Conservation (phyloP, 2,113 vertebrate genomes). For the Carassius auratus region DNA sequence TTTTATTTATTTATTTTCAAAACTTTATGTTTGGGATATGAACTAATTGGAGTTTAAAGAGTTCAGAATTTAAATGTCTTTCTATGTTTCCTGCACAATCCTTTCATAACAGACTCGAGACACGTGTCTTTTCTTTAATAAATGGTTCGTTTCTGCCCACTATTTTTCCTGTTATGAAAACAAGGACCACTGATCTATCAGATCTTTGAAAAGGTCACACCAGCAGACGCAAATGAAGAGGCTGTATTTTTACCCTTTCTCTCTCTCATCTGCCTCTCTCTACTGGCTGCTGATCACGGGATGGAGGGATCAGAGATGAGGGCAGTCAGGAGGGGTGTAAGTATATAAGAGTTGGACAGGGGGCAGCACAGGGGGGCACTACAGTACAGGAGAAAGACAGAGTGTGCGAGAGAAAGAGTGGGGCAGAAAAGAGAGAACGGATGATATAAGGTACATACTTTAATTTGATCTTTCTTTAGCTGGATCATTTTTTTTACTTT, state of each 20-base stretch:
- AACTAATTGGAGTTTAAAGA: not conserved
- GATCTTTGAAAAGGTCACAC: slow-evolving; percentile 22
- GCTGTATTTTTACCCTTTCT: not conserved
- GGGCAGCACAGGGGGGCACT: slow-evolving; percentile 26
- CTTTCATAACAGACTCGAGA: not conserved
- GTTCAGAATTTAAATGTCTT: not conserved
- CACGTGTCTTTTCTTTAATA: slow-evolving; percentile 2
- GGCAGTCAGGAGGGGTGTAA: slow-evolving; percentile 47
- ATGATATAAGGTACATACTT: slow-evolving; percentile 44
- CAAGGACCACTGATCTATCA: not conserved
- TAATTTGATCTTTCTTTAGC: not conserved
- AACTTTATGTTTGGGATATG: not conserved
- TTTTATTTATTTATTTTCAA: not conserved
- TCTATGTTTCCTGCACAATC: not conserved
- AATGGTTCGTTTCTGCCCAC: not conserved
- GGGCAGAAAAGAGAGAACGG: not conserved
- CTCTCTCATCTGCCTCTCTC: not conserved
- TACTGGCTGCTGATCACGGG: slow-evolving; percentile 41
- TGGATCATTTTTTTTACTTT: not conserved
- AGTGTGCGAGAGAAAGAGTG: slow-evolving; percentile 20
- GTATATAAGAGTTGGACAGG: slow-evolving; percentile 42
- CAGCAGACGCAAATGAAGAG: slow-evolving; percentile 1
- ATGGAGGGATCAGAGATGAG: slow-evolving; percentile 43
- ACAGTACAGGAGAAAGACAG: not conserved
- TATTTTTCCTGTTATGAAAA: slow-evolving; percentile 2